A percentile compares a stretch with the other conserved stretches of the same genome.
Conservation (phyloP, 1,140 invertebrate species). For the Pygmarrhopalites habei region DNA sequence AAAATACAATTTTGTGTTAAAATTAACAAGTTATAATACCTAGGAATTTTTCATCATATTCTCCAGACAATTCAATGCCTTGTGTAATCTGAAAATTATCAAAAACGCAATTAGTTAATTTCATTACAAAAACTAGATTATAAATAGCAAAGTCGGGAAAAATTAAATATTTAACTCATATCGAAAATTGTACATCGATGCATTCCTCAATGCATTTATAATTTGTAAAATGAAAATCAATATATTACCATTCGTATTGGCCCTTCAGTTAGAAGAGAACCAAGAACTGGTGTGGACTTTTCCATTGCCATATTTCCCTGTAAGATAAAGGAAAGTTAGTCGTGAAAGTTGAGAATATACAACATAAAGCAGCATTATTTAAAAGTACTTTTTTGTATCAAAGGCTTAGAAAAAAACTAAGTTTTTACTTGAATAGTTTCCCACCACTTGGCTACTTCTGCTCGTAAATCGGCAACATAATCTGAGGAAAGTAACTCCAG, state of each 20-base stretch:
- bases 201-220: too few species aligned
- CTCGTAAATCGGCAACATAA: slow-evolving; percentile 79
- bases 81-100: too few species aligned
- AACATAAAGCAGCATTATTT: background rate
- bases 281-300: slow-evolving; percentile 47
- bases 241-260: slow-evolving; percentile 80
- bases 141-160: too few species aligned
- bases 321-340: too few species aligned
- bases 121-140: too few species aligned
- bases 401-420: background rate
- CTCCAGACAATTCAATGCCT: slow-evolving; percentile 85
- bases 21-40: too few species aligned
- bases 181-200: too few species aligned
- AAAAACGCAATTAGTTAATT: too few species aligned
- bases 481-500: slow-evolving; percentile 70
- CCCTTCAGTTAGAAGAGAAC: slow-evolving; percentile 64
- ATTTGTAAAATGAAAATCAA: too few species aligned
- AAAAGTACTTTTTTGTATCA: background rate
- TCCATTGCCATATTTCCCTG: slow-evolving; percentile 25
- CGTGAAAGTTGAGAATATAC: too few species aligned
- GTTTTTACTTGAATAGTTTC: slow-evolving; percentile 50
- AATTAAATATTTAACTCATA: too few species aligned
- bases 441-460: slow-evolving; percentile 91
- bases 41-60: slow-evolving; percentile 83
- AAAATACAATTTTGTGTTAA: too few species aligned